Conservation (phyloP, 2,888 invertebrate species). For the Alloscopus bannaensis region DNA sequence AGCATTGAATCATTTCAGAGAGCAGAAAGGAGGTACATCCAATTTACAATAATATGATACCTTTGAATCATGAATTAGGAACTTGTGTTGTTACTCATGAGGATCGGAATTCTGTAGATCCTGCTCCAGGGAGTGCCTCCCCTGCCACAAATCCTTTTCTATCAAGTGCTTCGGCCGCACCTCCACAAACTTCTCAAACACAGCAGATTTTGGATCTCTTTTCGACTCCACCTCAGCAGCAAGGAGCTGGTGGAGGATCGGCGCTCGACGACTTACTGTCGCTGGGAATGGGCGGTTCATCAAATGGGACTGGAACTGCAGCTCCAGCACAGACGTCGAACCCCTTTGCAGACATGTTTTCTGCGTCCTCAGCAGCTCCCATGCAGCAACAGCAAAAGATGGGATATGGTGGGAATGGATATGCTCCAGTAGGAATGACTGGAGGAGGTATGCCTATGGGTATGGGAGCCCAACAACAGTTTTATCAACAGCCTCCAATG, state of each 20-base stretch:
- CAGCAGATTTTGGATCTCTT: slow-evolving; percentile 83
- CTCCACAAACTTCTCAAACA: slow-evolving; percentile 70
- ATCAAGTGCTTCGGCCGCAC: slow-evolving; percentile 62
- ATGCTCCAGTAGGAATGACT: slow-evolving; percentile 62
- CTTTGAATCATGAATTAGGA: too few relatives aligned
- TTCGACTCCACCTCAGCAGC: slow-evolving; percentile 81
- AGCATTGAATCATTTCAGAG: slow-evolving; percentile 96
- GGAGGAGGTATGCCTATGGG: slow-evolving; percentile 66
- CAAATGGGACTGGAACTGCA: slow-evolving; percentile 40
- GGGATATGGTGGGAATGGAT: slow-evolving; percentile 71
- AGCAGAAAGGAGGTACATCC: slow-evolving; percentile 74
- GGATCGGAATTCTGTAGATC: slow-evolving; percentile 18
- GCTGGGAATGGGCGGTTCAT: slow-evolving; percentile 75
- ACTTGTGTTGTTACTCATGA: too few relatives aligned
- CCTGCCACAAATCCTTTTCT: slow-evolving; percentile 71
- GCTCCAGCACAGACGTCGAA: slow-evolving; percentile 77
- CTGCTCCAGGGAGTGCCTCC: slow-evolving; percentile 27
- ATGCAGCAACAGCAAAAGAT: slow-evolving; percentile 74
- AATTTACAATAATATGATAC: background rate
- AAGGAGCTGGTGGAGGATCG: slow-evolving; percentile 76
- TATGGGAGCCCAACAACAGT: slow-evolving; percentile 60
- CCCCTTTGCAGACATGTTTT: slow-evolving; percentile 92
- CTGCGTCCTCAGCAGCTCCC: slow-evolving; percentile 76
- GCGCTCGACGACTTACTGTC: slow-evolving; percentile 89
- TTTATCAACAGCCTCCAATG: slow-evolving; percentile 70